Conservation (phyloP, 2,797 vertebrate species). For the Triplophysa yarkandensis region DNA sequence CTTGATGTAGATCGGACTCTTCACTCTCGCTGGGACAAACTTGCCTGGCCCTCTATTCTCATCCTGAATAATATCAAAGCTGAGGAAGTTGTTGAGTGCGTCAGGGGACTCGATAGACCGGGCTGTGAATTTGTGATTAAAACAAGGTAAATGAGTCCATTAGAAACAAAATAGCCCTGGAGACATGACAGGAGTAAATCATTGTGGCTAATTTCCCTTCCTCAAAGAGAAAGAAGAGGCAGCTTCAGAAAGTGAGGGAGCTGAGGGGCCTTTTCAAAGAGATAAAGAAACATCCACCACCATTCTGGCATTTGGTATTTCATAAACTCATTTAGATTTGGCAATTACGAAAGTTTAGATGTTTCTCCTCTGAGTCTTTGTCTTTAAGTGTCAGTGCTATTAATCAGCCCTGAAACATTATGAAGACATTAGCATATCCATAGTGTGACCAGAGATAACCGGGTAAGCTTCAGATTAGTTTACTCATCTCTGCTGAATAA, state of each 20-base stretch:
- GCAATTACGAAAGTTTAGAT: constrained; percentile 44
- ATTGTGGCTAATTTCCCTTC: constrained; percentile 57
- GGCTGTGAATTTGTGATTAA: constrained; percentile 63
- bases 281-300: constrained; percentile 38
- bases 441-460: background rate
- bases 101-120: constrained; percentile 42
- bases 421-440: constrained; percentile 14
- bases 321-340: constrained; percentile 52
- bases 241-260: constrained; percentile 46
- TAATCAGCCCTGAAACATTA: constrained; percentile 19
- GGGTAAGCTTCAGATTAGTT: no score
- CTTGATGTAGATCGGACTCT: constrained; percentile 25
- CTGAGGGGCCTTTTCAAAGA: constrained; percentile 36
- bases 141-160: constrained; percentile 63
- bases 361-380: constrained; percentile 29
- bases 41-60: background rate
- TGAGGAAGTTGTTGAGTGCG: constrained; percentile 31
- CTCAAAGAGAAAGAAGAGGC: constrained; percentile 43
- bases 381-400: constrained; percentile 26
- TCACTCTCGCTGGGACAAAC: background rate
- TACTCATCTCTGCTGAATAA: constrained; percentile 16
- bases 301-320: constrained; percentile 52
- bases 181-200: constrained; percentile 57
- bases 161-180: constrained; percentile 53
- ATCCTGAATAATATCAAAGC: constrained; percentile 45